A percentile compares a stretch with the other conserved stretches of the same genome.
These are phyloP conservation scores for Pelodytes ibericus DNA, from an alignment of 2,797 vertebrate species.

Conservation along the genomic window DNA sequence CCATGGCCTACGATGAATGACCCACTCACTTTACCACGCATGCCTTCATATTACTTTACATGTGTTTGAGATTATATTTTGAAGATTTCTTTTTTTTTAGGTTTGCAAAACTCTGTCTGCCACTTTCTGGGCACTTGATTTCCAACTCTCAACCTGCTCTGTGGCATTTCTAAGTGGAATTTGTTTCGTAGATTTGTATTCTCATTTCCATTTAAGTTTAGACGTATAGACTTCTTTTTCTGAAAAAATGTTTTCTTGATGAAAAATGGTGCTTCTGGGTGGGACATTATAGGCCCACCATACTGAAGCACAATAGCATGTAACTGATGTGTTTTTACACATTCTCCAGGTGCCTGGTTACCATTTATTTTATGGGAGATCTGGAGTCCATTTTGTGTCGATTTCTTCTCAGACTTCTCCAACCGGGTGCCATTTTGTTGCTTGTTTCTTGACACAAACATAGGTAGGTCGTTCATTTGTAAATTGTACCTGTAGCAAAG, in stretches of 20 bases:
- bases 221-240: not conserved
- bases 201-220: not conserved
- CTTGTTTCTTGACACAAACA: not conserved
- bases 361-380: not conserved
- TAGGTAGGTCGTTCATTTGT: conserved; percentile 30
- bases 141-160: conserved; percentile 28
- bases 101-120: not conserved
- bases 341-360: not conserved
- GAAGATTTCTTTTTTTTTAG: conserved; percentile 35
- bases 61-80: conserved; percentile 9
- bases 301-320: conserved; percentile 34
- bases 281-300: conserved; percentile 15
- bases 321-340: conserved; percentile 11
- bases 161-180: conserved; percentile 37
- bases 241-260: conserved; percentile 5
- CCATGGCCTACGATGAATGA: not conserved
- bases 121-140: conserved; percentile 11
- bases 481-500: conserved; percentile 39
- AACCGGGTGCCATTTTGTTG: not conserved
- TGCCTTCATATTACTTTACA: not conserved
- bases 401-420: not conserved
- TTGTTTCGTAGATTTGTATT: not conserved
- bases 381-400: not conserved
- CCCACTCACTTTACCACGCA: not conserved
- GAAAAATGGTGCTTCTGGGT: not conserved